Evolutionary conservation across 2,797 vertebrate species (phyloP), one percentile per base, ranked within the genome.

Genomic region (Euphonia xanthogaster): DNA sequence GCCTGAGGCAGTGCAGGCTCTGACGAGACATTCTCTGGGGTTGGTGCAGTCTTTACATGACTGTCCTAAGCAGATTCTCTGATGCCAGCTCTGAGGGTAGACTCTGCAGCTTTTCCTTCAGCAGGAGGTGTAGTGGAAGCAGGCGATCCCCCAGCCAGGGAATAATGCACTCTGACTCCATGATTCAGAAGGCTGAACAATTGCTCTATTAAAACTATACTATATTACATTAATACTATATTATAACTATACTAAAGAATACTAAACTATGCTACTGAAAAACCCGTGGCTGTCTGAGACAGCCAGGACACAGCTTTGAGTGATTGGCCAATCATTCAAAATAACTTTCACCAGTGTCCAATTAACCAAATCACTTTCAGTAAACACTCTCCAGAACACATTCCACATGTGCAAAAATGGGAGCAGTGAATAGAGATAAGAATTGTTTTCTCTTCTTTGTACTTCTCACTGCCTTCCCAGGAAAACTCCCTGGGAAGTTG

Each of bases 11-110:
- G 48, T 21, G 27, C 61, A 65, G 51, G 28, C n/a, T 89, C 54
- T 74, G 53, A 27, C 40, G 44, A 24, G 33, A 5, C 39, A 53
- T 42, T 22, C 65, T 60, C 60, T 86, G 60, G 55, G 58, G 20
- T 14, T 70, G 58, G 25, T 1, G 3, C 37, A 68, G 62, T 33
- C 0, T 0, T 54, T 39, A 11, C 10, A 1, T 20, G 35, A n/a
- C 25, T 68, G n/a, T 63, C 18, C 30, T 7, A 20, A 50, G 45
- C 0, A 4, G 5, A 55, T 74, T 79, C 27, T 66, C 28, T 54
- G 48, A 30, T 22, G 13, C 6, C 39, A 44, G 31, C 50, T 89
- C 65, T 40, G 7, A 63, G 14, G 11, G 14, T 5, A 15, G 65
- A 14, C 23, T 61, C 37, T 25, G 57, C 31, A 81, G 54, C 58